Conservation (phyloP, 1,140 invertebrate species). For the Drosophila rhopaloa region DNA sequence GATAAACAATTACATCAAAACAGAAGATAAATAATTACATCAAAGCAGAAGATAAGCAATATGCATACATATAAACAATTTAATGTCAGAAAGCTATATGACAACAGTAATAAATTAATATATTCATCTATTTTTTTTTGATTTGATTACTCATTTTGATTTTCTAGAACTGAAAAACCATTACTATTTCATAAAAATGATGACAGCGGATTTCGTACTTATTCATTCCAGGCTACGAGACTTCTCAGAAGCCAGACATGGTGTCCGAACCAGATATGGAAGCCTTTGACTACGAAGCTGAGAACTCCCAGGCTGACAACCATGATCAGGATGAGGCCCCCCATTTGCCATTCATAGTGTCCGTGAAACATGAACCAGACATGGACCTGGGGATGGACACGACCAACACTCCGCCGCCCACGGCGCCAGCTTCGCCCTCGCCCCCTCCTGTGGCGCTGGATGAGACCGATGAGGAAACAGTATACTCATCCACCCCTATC, state of each 20-base stretch:
- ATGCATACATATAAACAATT: no score
- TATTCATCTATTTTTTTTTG: neutral
- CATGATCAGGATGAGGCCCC: conserved; percentile 37
- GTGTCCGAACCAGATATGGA: conserved; percentile 49
- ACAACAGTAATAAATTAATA: neutral
- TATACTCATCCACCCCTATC: conserved; percentile 14
- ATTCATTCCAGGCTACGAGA: conserved; percentile 64
- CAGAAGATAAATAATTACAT: no score
- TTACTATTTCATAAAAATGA: neutral
- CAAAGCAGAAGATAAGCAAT: no score
- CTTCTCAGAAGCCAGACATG: conserved; percentile 28
- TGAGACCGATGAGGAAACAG: conserved; percentile 2
- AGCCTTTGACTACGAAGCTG: conserved; percentile 28
- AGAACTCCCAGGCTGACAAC: conserved; percentile 4
- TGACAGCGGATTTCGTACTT: neutral
- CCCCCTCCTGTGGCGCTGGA: conserved; percentile 28
- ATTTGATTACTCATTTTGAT: neutral
- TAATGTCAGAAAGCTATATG: neutral
- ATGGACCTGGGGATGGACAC: conserved; percentile 66
- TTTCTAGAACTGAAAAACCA: neutral
- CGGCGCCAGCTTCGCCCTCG: conserved; percentile 67
- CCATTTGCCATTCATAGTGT: conserved; percentile 58
- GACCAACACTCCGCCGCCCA: conserved; percentile 65
- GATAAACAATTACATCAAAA: no score
- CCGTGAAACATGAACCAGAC: conserved; percentile 69